Conservation (phyloP, 1,140 invertebrate species). For the Drosophila takahashii region DNA sequence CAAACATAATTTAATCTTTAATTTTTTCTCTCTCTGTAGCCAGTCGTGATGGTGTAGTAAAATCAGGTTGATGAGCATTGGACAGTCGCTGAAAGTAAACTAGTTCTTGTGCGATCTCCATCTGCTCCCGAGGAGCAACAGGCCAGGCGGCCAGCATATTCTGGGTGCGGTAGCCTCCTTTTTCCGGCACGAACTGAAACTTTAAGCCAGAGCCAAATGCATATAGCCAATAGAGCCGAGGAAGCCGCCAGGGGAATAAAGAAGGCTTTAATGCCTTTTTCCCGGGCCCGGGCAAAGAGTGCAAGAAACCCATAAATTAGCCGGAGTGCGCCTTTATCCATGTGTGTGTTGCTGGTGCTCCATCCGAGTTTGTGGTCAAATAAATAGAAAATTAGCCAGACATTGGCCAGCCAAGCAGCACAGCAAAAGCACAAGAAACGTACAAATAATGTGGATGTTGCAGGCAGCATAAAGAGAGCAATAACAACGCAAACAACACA, state of each 20-base stretch:
- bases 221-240: background rate
- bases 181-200: slow-evolving; percentile 67
- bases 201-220: slow-evolving; percentile 41
- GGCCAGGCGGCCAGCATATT: background rate
- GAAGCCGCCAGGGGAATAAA: background rate
- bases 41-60: slow-evolving; percentile 70
- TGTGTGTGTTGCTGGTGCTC: slow-evolving; percentile 32
- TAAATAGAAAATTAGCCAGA: slow-evolving; percentile 83
- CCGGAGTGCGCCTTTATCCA: slow-evolving; percentile 37
- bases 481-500: slow-evolving; percentile 49
- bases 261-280: slow-evolving; percentile 43
- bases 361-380: slow-evolving; percentile 70
- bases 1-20: too few species aligned
- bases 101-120: slow-evolving; percentile 49
- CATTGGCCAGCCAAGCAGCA: slow-evolving; percentile 58
- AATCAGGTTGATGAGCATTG: slow-evolving; percentile 67
- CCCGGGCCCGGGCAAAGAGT: slow-evolving; percentile 41
- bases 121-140: slow-evolving; percentile 9
- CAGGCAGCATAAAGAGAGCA: slow-evolving; percentile 56
- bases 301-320: slow-evolving; percentile 81
- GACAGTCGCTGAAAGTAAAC: slow-evolving; percentile 56
- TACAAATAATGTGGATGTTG: slow-evolving; percentile 64
- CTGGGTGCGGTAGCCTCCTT: slow-evolving; percentile 58
- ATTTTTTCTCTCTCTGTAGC: background rate
- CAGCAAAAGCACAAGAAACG: slow-evolving; percentile 60